Conservation (phyloP, 2,888 invertebrate genomes). For the Drosophila pullipes region DNA sequence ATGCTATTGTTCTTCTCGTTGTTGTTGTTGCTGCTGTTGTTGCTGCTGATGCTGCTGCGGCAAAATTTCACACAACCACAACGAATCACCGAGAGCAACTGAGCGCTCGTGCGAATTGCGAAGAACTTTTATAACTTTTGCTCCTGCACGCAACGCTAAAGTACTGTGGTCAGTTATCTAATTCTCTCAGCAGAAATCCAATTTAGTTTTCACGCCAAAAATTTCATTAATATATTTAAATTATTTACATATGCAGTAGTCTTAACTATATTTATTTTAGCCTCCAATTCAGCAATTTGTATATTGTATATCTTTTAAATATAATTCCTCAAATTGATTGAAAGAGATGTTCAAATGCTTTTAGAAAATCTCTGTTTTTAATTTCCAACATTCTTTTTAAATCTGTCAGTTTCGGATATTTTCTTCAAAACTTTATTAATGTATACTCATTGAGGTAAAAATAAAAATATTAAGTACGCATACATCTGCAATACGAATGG, state of each 20-base stretch:
- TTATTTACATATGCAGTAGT: neutral
- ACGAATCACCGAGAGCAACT: conserved; percentile 85
- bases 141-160: conserved; percentile 60
- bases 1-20: conserved; percentile 34
- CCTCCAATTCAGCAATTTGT: neutral
- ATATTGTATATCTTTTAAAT: neutral
- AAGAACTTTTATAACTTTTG: conserved; percentile 84
- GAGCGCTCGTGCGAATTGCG: conserved; percentile 82
- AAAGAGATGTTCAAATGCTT: neutral
- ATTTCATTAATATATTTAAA: neutral
- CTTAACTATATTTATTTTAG: neutral
- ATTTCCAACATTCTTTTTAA: neutral
- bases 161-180: conserved; percentile 37
- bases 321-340: neutral
- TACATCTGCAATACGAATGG: neutral
- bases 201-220: neutral
- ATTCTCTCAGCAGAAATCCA: neutral
- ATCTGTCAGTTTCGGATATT: neutral
- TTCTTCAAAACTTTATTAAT: neutral
- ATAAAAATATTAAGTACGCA: neutral
- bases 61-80: conserved; percentile 75
- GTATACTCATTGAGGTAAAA: too few species aligned
- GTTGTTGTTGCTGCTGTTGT: conserved; percentile 43
- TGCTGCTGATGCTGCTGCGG: conserved; percentile 60
- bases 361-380: neutral